Conservation (phyloP, 2,888 invertebrate genomes). For the Callimorpha dominula region DNA sequence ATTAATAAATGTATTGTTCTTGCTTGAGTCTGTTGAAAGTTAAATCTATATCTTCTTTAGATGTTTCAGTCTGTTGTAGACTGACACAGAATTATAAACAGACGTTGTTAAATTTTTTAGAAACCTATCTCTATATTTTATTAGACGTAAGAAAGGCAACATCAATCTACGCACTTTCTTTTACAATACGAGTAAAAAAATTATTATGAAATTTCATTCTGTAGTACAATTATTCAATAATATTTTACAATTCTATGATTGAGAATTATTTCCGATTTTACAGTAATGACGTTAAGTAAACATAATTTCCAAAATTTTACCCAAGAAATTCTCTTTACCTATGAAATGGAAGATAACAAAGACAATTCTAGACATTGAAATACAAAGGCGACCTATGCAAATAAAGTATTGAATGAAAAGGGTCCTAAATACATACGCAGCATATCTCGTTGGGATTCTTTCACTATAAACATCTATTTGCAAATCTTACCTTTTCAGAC, state of each 20-base stretch:
- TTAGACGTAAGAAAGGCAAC: too few species aligned
- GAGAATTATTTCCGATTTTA: constrained; percentile 21
- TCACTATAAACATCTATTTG: constrained; percentile 51
- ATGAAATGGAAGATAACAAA: constrained; percentile 37
- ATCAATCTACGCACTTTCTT: not conserved
- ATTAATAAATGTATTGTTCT: too few species aligned
- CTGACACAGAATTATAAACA: too few species aligned
- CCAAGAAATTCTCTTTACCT: constrained; percentile 6
- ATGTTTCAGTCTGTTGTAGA: too few species aligned
- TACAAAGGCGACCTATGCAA: constrained; percentile 47
- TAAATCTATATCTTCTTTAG: too few species aligned
- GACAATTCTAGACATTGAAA: constrained; percentile 46
- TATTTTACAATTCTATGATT: not conserved
- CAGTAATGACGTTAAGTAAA: constrained; percentile 23
- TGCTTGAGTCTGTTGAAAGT: too few species aligned
- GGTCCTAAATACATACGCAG: constrained; percentile 46
- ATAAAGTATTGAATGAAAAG: constrained; percentile 48
- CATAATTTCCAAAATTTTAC: constrained; percentile 30
- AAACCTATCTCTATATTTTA: too few species aligned
- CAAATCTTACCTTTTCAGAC: constrained; percentile 47
- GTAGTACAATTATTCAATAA: not conserved
- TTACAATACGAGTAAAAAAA: not conserved
- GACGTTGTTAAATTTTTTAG: too few species aligned
- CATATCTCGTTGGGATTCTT: constrained; percentile 36
- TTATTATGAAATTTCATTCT: too few species aligned